These are phyloP conservation scores for Drosophila busckii DNA, from an alignment of 1,140 invertebrate genomes.

Conservation along the genomic window DNA sequence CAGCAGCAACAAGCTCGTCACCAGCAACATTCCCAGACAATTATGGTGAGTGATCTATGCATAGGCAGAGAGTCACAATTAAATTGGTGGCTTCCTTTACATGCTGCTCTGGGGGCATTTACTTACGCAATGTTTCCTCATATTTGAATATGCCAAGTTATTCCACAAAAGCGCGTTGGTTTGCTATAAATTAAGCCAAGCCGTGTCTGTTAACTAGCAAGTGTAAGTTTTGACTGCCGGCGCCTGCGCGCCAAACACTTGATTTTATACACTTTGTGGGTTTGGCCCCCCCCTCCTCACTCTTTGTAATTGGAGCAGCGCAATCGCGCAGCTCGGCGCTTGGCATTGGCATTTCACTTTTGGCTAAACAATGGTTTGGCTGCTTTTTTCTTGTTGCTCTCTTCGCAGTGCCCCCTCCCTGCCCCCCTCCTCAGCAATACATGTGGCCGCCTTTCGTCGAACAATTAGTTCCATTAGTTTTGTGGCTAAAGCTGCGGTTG, in stretches of 20 bases:
- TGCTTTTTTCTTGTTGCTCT: neutral
- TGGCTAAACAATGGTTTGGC: constrained; percentile 46
- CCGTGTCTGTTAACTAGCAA: constrained; percentile 11
- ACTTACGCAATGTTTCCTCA: constrained; percentile 74
- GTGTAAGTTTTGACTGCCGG: constrained; percentile 48
- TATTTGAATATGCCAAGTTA: constrained; percentile 16
- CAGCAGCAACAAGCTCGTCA: constrained; percentile 35
- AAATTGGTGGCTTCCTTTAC: constrained; percentile 20
- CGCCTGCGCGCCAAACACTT: constrained; percentile 65
- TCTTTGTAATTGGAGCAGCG: constrained; percentile 12
- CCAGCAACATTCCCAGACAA: constrained; percentile 32
- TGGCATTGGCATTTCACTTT: constrained; percentile 73
- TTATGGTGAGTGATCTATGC: constrained; percentile 26
- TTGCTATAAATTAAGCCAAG: constrained; percentile 20
- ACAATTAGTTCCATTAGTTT: constrained; percentile 76
- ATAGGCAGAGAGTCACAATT: constrained; percentile 5
- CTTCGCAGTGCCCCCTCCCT: neutral
- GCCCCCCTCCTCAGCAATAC: neutral
- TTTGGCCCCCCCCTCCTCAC: no score
- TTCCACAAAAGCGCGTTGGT: constrained; percentile 19
- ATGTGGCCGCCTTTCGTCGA: constrained; percentile 62
- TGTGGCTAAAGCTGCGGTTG: constrained; percentile 37
- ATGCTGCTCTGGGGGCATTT: constrained; percentile 28
- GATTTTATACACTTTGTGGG: constrained; percentile 70
- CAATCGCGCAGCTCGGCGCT: constrained; percentile 40